Conservation (phyloP, 2,113 vertebrate species). For the Prunella himalayana region DNA sequence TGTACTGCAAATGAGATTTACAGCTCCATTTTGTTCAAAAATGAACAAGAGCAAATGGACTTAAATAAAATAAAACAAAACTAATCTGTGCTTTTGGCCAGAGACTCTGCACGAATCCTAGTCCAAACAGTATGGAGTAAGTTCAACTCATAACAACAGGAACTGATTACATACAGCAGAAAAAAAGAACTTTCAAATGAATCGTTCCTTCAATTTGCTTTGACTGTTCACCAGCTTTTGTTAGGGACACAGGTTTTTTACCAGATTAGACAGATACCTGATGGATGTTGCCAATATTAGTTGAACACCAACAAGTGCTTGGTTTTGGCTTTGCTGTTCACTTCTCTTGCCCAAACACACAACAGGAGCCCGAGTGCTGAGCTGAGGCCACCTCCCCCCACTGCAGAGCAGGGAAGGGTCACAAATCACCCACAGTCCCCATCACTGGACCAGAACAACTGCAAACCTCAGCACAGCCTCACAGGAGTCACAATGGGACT, state of each 20-base stretch:
- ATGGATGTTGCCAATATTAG: not conserved
- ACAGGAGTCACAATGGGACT: accelerated
- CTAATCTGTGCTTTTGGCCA: conserved; percentile 33
- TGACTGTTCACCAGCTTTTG: not conserved
- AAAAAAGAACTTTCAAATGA: not conserved
- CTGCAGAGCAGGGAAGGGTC: not conserved
- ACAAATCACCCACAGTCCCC: not conserved
- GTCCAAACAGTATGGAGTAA: not conserved
- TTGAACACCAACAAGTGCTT: not conserved
- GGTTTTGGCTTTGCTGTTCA: not conserved
- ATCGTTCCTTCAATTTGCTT: not conserved
- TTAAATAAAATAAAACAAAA: conserved; percentile 38
- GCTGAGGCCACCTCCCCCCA: not conserved
- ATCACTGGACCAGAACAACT: accelerated
- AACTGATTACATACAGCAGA: not conserved
- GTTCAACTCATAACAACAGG: not conserved
- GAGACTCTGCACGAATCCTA: not conserved
- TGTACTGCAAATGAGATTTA: conserved; percentile 6
- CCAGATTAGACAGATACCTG: not conserved
- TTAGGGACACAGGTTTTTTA: not conserved
- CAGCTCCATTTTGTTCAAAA: conserved; percentile 17
- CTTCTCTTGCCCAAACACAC: not conserved
- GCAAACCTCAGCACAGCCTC: not conserved
- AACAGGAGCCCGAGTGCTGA: not conserved
- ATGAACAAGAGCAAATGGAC: conserved; percentile 28